phyloP scores from a whole-genome alignment of 2,113 vertebrate genomes.

The zebrafish (Danio rerio) region GRCz12tu NC_133189.1:31705001-31705500 shows the following conservation, averaged over 20 bases:
- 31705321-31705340: not conserved
- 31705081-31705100: no score
- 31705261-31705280: not conserved
- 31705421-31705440: constrained; percentile 16
- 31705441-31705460: not conserved
- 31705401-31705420: constrained; percentile 11
- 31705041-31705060: no score
- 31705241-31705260: constrained; percentile 6
- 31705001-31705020: no score
- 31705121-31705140: not conserved
- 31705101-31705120: not conserved
- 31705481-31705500: not conserved
- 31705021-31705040: no score
- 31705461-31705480: constrained; percentile 11
- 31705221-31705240: constrained; percentile 13
- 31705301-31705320: constrained; percentile 20
- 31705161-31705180: not conserved
- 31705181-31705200: not conserved
- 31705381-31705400: not conserved
- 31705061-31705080: no score
- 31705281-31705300: not conserved
- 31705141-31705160: not conserved
- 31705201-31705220: not conserved
- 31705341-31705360: constrained; percentile 17
- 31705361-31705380: not conserved